phyloP scores from a whole-genome alignment of 2,888 invertebrate species.

The Helicoverpa assulta region DNA sequence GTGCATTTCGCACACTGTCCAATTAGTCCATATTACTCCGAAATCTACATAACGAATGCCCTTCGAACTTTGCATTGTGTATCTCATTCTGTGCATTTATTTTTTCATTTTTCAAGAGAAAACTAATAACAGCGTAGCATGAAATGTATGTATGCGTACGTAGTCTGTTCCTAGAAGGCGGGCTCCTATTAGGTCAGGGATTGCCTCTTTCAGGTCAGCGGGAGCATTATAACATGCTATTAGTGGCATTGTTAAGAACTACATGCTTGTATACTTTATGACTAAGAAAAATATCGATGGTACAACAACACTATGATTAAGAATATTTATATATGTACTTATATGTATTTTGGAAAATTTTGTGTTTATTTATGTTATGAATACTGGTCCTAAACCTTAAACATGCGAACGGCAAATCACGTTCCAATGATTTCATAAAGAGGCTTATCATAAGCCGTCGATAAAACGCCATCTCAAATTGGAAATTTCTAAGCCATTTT shows the following conservation, averaged over 20 bases:
- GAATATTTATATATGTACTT: neutral
- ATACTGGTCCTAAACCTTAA: constrained; percentile 18
- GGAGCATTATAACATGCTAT: neutral
- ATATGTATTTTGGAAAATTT: neutral
- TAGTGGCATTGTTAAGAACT: neutral
- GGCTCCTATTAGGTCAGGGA: constrained; percentile 22
- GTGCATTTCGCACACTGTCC: constrained; percentile 20
- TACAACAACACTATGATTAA: neutral
- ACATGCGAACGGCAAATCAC: constrained; percentile 35
- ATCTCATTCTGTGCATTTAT: neutral
- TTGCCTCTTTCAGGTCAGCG: constrained; percentile 31
- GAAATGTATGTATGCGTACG: constrained; percentile 3
- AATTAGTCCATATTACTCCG: constrained; percentile 26
- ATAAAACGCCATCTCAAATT: constrained; percentile 49
- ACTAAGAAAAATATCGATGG: neutral
- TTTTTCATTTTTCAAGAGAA: constrained; percentile 2
- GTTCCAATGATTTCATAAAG: constrained; percentile 51
- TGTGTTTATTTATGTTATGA: neutral
- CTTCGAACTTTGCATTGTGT: constrained; percentile 7
- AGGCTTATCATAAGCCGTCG: constrained; percentile 53
- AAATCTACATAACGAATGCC: constrained; percentile 2
- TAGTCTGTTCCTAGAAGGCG: constrained; percentile 17
- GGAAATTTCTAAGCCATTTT: constrained; percentile 50
- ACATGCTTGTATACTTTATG: neutral
- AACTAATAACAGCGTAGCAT: neutral